Percentiles rank a stretch among this genome's conserved stretches.
phyloP scores from a whole-genome alignment of 2,113 vertebrate species.

The Regulus satrapa region DNA sequence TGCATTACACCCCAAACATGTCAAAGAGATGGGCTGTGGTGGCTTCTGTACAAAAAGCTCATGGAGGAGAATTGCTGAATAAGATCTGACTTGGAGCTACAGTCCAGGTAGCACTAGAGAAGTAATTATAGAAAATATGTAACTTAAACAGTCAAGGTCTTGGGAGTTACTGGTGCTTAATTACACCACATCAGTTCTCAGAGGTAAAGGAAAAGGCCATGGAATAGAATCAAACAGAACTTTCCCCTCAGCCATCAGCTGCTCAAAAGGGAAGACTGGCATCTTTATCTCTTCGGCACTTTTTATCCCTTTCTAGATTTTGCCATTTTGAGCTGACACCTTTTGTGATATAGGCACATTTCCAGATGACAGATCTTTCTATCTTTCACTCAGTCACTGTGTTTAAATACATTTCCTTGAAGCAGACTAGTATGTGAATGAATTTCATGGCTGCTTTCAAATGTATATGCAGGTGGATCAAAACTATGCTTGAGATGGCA shows the following conservation, averaged over 20 bases:
- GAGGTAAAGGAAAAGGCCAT: neutral
- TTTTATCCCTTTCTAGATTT: neutral
- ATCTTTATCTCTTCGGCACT: neutral
- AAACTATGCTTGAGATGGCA: neutral
- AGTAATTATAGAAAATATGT: neutral
- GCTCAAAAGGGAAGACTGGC: neutral
- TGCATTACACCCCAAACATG: neutral
- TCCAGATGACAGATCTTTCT: neutral
- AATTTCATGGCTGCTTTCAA: conserved; percentile 6
- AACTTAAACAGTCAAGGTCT: neutral
- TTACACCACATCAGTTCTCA: neutral
- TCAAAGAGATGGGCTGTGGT: neutral
- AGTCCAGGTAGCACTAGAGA: neutral
- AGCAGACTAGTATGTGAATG: neutral
- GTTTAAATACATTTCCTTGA: neutral
- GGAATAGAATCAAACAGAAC: neutral
- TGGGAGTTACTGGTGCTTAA: neutral
- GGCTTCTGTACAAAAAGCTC: neutral
- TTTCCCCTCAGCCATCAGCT: neutral
- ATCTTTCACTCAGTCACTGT: neutral
- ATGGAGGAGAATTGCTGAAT: neutral
- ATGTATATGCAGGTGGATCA: neutral
- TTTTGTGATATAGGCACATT: neutral
- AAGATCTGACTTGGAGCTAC: fast-evolving
- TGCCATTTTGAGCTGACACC: neutral